phyloP scores from a whole-genome alignment of 2,888 invertebrate genomes.

The Rhagophthalmus giganteus region DNA sequence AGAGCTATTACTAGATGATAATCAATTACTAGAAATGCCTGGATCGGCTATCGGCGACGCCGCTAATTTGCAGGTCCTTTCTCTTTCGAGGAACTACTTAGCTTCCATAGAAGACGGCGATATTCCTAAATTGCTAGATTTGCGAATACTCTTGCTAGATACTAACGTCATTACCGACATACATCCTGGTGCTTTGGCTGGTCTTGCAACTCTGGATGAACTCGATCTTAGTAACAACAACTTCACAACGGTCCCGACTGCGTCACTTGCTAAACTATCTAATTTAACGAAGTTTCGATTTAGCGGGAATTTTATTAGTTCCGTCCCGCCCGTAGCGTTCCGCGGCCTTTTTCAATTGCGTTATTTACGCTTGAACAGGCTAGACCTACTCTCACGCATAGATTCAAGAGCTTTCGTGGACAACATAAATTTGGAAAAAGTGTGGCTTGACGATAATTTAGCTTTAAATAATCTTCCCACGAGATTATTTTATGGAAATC shows the following conservation, averaged over 20 bases:
- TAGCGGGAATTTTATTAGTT: constrained; percentile 76
- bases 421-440: constrained; percentile 78
- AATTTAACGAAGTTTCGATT: constrained; percentile 76
- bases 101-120: constrained; percentile 72
- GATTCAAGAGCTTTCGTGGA: constrained; percentile 82
- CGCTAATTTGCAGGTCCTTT: constrained; percentile 69
- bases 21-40: constrained; percentile 78
- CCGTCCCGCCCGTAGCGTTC: constrained; percentile 76
- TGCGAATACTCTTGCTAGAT: constrained; percentile 71
- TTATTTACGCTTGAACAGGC: constrained; percentile 71
- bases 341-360: constrained; percentile 81
- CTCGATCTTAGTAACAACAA: constrained; percentile 83
- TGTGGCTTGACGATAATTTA: constrained; percentile 78
- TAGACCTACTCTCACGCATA: constrained; percentile 68
- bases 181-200: constrained; percentile 73
- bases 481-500: constrained; percentile 81
- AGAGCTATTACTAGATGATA: constrained; percentile 74
- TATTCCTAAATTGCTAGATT: constrained; percentile 71
- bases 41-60: constrained; percentile 68
- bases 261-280: constrained; percentile 74
- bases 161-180: constrained; percentile 77
- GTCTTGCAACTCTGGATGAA: constrained; percentile 70
- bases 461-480: constrained; percentile 75
- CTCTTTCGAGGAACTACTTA: constrained; percentile 79
- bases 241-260: constrained; percentile 75